Evolutionary conservation across 2,888 invertebrate genomes (phyloP), one percentile per base, ranked within the genome.

Genomic region (Hipparchia semele): DNA sequence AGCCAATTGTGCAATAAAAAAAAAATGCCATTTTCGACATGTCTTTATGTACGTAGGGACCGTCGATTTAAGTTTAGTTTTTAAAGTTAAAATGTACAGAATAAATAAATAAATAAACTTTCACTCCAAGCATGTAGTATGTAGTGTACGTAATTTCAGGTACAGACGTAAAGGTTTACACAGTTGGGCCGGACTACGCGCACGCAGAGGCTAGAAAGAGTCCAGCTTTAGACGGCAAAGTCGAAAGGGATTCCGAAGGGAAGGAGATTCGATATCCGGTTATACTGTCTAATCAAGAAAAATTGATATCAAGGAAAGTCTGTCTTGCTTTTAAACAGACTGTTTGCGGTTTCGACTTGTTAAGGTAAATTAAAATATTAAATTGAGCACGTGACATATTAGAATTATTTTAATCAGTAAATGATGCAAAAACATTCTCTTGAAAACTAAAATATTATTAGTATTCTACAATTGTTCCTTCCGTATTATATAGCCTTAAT

Each of bases 171-270:
- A 96, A 97, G 94, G 99, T 99, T 46, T 99, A 99, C 90, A 99
- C 99, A 0, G 99, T 99, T 49, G 99, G 99, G 0, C 99, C 99
- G 0, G 99, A 99, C 91, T 99, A 99, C 90, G 99, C 99, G 3
- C 99, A 99, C 91, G 99, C 99, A 0, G 99, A 99, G 90, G 99
- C 99, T 0, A 95, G 99, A 71, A 99, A 99, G 89, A 99, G 99
- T 73, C 99, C 99, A 0, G 99, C 99, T 0, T 94, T 99, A 12
- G 99, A 99, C 90, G 99, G 99, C 0, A 99, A 99, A 91, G 99
- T 99, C 60, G 99, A 99, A 87, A 94, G 99, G 62, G 99, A 99
- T 87, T 97, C 98, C 7, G 99, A 99, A 85, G 99, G 99, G 77
- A 98, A 98, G 88, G 99, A 99, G 95, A 98, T 99, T 79, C 96